phyloP scores from a whole-genome alignment of 2,113 vertebrate genomes.

The Channa argus region DNA sequence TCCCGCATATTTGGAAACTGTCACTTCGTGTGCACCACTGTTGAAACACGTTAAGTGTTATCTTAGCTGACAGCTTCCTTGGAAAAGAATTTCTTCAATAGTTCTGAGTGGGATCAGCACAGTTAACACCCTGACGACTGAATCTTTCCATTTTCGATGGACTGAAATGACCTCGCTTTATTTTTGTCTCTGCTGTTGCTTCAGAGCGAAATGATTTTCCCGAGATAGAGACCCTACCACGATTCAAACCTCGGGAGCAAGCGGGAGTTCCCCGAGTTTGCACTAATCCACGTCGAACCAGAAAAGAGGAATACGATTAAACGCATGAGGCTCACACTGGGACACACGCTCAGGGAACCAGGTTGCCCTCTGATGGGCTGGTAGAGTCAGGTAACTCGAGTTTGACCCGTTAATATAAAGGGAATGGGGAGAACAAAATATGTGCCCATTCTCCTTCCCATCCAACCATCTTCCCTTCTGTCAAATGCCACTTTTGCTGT shows the following conservation, averaged over 20 bases:
- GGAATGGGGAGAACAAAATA: conserved; percentile 61
- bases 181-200: conserved; percentile 54
- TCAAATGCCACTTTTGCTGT: conserved; percentile 58
- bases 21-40: conserved; percentile 31
- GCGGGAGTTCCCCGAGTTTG: conserved; percentile 34
- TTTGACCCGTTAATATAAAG: conserved; percentile 73
- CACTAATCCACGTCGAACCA: conserved; percentile 5
- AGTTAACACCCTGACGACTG: conserved; percentile 27
- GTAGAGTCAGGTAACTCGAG: conserved; percentile 43
- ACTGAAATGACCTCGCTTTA: conserved; percentile 26
- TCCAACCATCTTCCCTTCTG: neutral
- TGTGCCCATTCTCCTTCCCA: conserved; percentile 61
- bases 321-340: conserved; percentile 1
- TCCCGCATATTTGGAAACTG: conserved; percentile 36
- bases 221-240: conserved; percentile 43
- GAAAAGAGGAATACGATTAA: neutral
- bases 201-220: conserved; percentile 56
- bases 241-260: conserved; percentile 41
- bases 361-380: conserved; percentile 46
- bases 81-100: conserved; percentile 48
- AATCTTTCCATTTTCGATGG: conserved; percentile 56
- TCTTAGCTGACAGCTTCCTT: conserved; percentile 62
- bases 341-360: conserved; percentile 42
- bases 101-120: conserved; percentile 37
- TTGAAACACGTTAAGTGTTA: conserved; percentile 64